Base-by-base conservation (phyloP, 2,113 vertebrate genomes). In the Choloepus hoffmanni region DNA sequence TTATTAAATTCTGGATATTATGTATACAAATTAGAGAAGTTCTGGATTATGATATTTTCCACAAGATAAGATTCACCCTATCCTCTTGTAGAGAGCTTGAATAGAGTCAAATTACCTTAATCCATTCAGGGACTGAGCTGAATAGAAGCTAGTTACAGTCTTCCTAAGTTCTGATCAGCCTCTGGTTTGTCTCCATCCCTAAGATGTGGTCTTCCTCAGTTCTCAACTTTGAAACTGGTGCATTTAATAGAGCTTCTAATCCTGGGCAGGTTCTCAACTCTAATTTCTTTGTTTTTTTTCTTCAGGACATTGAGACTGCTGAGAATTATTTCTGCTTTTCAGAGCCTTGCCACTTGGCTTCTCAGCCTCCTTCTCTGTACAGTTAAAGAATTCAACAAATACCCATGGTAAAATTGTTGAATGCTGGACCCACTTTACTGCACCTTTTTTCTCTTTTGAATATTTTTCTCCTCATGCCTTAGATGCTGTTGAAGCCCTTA, bases 271-370 rank as follows among this genome's bases (percentile, higher is more conserved):
- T 62, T 72, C 36, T 87, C 28, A 62, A 63, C 5, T 67, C 16
- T 48, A n/a, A 4, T 12, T 15, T 76, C 2, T 6, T 50, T 36
- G 0, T 82, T 8, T 62, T 53, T 14, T 60, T 36, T 70, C 19
- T 28, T 94, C 10, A 55, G 65, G 30, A 85, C 3, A 68, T 30
- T 65, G 7, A 96, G 50, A 60, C n/a, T 92, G n/a, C 50, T 83
- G 62, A 94, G 89, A 88, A 78, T 63, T 76, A 77, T 55, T 28
- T 94, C 90, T 92, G 23, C 19, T 93, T 93, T 92, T 79, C 48
- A 84, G 15, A 65, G 30, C 7, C 40, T 94, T 92, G 58, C 73
- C 16, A 6, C 55, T 89, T 94, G 15, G 11, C 43, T 91, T 85
- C 68, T 93, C 60, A 21, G 16, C 5, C 9, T 92, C 53, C 62